Base-by-base conservation (phyloP, 2,888 invertebrate genomes). In the Cantharis flavilabris region DNA sequence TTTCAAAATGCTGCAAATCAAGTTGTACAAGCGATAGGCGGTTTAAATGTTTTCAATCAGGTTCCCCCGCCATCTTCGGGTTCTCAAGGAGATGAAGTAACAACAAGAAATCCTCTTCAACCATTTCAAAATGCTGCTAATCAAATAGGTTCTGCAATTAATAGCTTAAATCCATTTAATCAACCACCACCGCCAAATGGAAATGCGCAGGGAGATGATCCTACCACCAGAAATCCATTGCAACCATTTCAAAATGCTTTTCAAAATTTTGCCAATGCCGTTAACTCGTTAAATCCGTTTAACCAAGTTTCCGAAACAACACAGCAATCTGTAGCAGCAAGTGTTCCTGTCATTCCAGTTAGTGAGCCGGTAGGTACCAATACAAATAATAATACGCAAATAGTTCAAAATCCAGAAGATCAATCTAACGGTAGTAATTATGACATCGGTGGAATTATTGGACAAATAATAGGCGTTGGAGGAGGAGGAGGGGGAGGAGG, bases 11-110 rank as follows among this genome's bases (percentile, higher is more conserved):
- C 75, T 3, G 72, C 80, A 69, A 77, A 72, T 65, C 77, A 74
- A 69, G 63, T 74, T n/a, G 71, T 69, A 3, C 75, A 77, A 69
- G 79, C 65, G 9, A 74, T 77, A n/a, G 75, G 69, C 23, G 69
- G 70, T 49, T 73, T 81, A 11, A 83, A 83, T 75, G 81, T 82
- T 13, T 83, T 83, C 62, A 77, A 79, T 70, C 81, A 72, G 18
- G 71, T 49, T 30, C 69, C 81, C 13, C 71, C 79, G 3, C 62
- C 73, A 13, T 75, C 78, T 20, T 78, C 81, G 16, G 75, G 75
- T 20, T 64, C 77, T 1, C 81, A 82, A 76, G 77, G 76, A 28
- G 83, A 83, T 63, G 79, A 72, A 30, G 28, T 78, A 62, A 77
- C 78, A 13, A 76, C 77, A 23, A 64, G 33, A 62, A 76, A 67